Evolutionary conservation across 53 echinoderm and acorn worm genomes (phyloP).

Genomic region (Holothuria scabra): DNA sequence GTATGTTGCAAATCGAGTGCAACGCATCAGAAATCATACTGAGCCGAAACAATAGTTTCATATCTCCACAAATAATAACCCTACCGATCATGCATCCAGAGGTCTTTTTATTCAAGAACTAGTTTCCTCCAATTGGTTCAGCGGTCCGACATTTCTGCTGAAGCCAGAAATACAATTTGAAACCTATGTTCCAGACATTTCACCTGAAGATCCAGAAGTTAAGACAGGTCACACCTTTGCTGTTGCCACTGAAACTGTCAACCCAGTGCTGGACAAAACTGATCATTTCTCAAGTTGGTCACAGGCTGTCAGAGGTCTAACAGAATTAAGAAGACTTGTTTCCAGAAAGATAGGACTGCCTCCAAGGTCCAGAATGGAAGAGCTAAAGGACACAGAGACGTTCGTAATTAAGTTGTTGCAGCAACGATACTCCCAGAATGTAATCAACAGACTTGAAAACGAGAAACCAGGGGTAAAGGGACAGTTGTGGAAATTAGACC

Average conservation of each 20-base stretch:
- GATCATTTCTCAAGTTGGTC: slow-evolving; percentile 49
- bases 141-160: slow-evolving; percentile 58
- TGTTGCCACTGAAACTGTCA: slow-evolving; percentile 14
- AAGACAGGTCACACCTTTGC: slow-evolving; percentile 22
- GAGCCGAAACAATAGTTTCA: slow-evolving; percentile 65
- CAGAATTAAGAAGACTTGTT: not conserved
- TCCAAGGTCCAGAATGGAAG: not conserved
- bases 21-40: slow-evolving; percentile 49
- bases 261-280: slow-evolving; percentile 27
- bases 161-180: slow-evolving; percentile 24
- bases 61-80: slow-evolving; percentile 53
- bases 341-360: not conserved
- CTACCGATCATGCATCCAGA: slow-evolving; percentile 63
- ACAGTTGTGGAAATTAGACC: slow-evolving; percentile 33
- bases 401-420: slow-evolving; percentile 43
- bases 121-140: slow-evolving; percentile 43
- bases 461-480: slow-evolving; percentile 27
- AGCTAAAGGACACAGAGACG: slow-evolving; percentile 9
- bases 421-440: slow-evolving; percentile 38
- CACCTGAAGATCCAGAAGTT: slow-evolving; percentile 66
- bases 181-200: not conserved
- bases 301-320: slow-evolving; percentile 45
- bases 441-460: not conserved
- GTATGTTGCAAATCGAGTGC: slow-evolving; percentile 70
- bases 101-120: slow-evolving; percentile 29